These are phyloP conservation scores for Drosophila miranda DNA, from an alignment of 1,140 invertebrate genomes.

Conservation along the genomic window DNA sequence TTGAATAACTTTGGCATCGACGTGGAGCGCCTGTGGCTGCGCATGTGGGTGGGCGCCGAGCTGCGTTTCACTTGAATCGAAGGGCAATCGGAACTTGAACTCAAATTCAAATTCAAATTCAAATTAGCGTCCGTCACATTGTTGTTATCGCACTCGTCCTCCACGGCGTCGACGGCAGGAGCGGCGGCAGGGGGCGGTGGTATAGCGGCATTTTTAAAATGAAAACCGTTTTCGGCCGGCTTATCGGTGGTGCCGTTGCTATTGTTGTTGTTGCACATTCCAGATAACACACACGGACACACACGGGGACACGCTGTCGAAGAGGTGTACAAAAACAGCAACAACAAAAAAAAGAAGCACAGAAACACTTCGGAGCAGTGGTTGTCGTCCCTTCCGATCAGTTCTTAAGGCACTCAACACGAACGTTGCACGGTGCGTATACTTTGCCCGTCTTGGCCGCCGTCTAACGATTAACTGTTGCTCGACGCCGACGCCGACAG, in stretches of 20 bases:
- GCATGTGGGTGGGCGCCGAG: slow-evolving; percentile 27
- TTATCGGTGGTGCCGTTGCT: slow-evolving; percentile 48
- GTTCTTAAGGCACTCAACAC: too few species aligned
- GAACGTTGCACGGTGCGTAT: too few species aligned
- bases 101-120: slow-evolving; percentile 36
- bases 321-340: too few species aligned
- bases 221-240: slow-evolving; percentile 53
- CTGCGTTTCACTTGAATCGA: slow-evolving; percentile 53
- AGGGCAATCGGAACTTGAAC: slow-evolving; percentile 10
- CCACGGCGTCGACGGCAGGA: slow-evolving; percentile 1
- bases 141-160: slow-evolving; percentile 33
- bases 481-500: too few species aligned
- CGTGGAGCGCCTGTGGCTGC: slow-evolving; percentile 17
- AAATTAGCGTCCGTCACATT: slow-evolving; percentile 42
- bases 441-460: too few species aligned
- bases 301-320: neutral
- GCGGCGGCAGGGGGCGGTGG: neutral
- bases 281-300: slow-evolving; percentile 33
- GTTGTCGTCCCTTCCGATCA: too few species aligned
- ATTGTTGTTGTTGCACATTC: slow-evolving; percentile 72
- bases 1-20: slow-evolving; percentile 51
- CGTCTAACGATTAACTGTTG: too few species aligned
- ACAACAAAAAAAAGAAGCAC: too few species aligned
- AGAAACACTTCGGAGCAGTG: too few species aligned
- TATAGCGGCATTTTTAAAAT: slow-evolving; percentile 39